Evolutionary conservation across 1,140 invertebrate species (phyloP).

Genomic region (Sycophila sp.): DNA sequence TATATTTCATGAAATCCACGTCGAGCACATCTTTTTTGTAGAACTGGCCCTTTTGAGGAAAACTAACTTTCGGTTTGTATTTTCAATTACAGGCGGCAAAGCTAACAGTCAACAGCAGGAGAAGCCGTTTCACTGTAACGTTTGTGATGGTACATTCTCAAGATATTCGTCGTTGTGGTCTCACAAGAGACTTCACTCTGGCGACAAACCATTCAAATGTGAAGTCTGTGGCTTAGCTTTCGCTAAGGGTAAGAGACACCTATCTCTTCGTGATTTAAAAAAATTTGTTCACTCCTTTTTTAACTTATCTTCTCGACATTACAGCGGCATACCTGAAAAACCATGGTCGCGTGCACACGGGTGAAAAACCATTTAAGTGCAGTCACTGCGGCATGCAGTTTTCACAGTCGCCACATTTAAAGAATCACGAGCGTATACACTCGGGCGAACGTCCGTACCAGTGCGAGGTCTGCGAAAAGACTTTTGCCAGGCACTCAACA

Average conservation of each 20-base stretch:
- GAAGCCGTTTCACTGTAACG: slow-evolving; percentile 88
- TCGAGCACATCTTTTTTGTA: slow-evolving; percentile 55
- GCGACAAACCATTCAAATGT: slow-evolving; percentile 92
- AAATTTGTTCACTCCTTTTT: not conserved
- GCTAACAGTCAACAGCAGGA: slow-evolving; percentile 72
- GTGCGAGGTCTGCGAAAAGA: slow-evolving; percentile 91
- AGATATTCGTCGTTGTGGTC: slow-evolving; percentile 87
- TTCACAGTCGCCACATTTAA: slow-evolving; percentile 88
- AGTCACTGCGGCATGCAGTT: slow-evolving; percentile 89
- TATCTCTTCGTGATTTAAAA: not conserved
- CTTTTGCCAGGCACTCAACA: slow-evolving; percentile 86
- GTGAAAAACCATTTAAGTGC: slow-evolving; percentile 88
- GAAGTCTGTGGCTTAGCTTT: slow-evolving; percentile 93
- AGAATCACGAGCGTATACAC: slow-evolving; percentile 92
- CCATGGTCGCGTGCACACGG: slow-evolving; percentile 84
- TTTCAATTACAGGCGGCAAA: slow-evolving; percentile 63
- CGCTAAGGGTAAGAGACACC: slow-evolving; percentile 72
- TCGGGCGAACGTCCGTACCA: slow-evolving; percentile 90
- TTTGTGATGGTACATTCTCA: slow-evolving; percentile 84
- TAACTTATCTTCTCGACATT: slow-evolving; percentile 18
- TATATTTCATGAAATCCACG: slow-evolving; percentile 40
- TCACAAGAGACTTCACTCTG: slow-evolving; percentile 84
- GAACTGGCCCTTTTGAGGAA: slow-evolving; percentile 62
- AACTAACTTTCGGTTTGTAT: slow-evolving; percentile 48
- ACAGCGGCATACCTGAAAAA: slow-evolving; percentile 89